Conservation (phyloP, 2,113 vertebrate species). For the Lepus americanus region DNA sequence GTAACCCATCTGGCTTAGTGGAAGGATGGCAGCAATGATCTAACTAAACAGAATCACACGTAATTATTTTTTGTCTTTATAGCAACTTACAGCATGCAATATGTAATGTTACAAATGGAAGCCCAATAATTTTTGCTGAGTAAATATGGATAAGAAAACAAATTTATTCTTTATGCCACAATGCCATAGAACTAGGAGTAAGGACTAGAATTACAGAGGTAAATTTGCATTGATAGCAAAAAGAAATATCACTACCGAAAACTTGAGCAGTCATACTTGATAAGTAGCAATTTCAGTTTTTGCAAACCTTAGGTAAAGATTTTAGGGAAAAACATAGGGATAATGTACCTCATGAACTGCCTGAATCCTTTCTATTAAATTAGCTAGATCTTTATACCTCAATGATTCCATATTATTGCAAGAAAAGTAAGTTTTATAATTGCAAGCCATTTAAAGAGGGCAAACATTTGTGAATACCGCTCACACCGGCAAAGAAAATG, state of each 20-base stretch:
- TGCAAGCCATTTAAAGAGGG: neutral
- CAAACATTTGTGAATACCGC: neutral
- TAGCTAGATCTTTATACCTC: neutral
- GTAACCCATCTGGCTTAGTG: neutral
- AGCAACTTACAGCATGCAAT: neutral
- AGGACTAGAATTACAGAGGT: conserved; percentile 6
- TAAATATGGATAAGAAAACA: conserved; percentile 51
- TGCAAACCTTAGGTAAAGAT: conserved; percentile 25
- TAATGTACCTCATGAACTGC: neutral
- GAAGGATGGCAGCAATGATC: neutral
- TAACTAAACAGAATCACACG: neutral
- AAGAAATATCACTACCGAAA: neutral
- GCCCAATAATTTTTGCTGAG: conserved; percentile 30
- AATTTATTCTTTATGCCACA: conserved; percentile 36
- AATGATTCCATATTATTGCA: neutral
- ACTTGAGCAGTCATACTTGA: neutral
- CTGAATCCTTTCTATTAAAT: neutral
- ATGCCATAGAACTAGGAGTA: neutral
- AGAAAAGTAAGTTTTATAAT: neutral
- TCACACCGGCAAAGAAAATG: neutral
- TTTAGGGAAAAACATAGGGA: neutral
- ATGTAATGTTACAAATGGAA: neutral
- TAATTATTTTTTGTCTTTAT: conserved; percentile 8
- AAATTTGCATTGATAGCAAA: conserved; percentile 22
- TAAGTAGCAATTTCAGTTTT: conserved; percentile 16